These are phyloP conservation scores for Odocoileus virginianus DNA, from an alignment of 2,113 vertebrate genomes.

Conservation along the genomic window DNA sequence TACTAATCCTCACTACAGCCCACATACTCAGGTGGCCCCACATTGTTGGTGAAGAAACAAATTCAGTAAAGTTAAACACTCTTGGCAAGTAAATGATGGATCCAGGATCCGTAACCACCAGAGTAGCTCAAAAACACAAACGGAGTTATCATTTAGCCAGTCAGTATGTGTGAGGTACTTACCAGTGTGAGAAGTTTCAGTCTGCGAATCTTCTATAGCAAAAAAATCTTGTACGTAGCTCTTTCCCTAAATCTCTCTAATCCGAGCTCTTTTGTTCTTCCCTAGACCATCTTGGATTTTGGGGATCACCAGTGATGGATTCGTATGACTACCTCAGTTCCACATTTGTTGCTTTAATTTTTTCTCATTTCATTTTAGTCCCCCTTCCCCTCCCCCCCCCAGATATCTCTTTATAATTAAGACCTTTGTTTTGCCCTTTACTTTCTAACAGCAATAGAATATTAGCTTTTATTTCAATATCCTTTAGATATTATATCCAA, in stretches of 20 bases:
- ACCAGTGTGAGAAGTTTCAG: background rate
- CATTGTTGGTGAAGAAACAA: background rate
- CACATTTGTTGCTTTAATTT: background rate
- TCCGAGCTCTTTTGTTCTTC: background rate
- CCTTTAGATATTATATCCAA: background rate
- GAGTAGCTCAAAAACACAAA: background rate
- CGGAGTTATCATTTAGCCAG: background rate
- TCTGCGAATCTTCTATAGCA: background rate
- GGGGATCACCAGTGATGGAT: background rate
- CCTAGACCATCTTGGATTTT: background rate
- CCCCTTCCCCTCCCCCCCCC: rapidly evolving
- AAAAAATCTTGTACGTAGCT: background rate
- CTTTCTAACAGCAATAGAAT: background rate
- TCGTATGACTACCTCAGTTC: background rate
- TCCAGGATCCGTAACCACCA: background rate
- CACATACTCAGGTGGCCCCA: background rate
- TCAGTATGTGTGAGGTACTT: background rate
- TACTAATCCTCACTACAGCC: background rate
- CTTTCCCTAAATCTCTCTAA: background rate
- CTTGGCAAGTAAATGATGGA: background rate
- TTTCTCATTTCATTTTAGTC: background rate
- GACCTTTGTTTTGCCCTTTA: background rate
- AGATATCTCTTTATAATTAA: background rate
- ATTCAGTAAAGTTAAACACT: background rate
- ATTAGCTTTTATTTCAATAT: background rate